A percentile compares a stretch with the other conserved stretches of the same genome.
Evolutionary conservation across 2,113 vertebrate species (phyloP).

Genomic region (Crotalus viridis): DNA sequence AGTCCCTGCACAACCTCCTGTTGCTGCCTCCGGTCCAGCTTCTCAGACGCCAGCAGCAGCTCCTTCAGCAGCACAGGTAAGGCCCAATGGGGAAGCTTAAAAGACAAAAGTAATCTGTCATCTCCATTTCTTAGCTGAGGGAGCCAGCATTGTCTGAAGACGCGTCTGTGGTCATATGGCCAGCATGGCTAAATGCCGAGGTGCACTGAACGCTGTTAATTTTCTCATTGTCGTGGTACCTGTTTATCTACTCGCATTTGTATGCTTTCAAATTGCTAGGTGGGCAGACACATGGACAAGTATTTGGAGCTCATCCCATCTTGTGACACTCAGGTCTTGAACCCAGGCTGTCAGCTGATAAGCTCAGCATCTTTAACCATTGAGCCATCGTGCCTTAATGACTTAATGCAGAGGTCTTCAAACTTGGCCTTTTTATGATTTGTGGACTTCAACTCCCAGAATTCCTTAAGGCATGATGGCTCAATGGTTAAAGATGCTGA

Average conservation of each 20-base stretch:
- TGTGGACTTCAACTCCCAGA: no score
- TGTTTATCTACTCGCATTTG: background rate
- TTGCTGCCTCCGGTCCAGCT: constrained; percentile 72
- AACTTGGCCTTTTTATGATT: no score
- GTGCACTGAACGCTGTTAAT: background rate
- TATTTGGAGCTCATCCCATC: background rate
- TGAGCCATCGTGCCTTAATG: no score
- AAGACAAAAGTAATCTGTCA: background rate
- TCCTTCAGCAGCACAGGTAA: constrained; percentile 72
- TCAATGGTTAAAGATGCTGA: no score
- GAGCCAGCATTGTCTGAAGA: background rate
- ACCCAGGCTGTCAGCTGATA: no score
- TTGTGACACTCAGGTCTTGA: no score
- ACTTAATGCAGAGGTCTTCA: no score
- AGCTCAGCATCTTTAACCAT: no score
- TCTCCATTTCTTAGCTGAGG: background rate
- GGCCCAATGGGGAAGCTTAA: background rate
- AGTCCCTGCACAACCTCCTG: constrained; percentile 73
- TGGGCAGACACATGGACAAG: background rate
- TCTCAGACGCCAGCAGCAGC: constrained; percentile 65
- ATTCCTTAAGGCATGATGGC: no score
- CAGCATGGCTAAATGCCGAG: no score
- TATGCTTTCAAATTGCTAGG: background rate
- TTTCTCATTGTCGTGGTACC: background rate
- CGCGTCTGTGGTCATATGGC: background rate